A percentile compares a stretch with the other conserved stretches of the same genome.
These are phyloP conservation scores for Steinernema khuongi DNA, from an alignment of 1,140 invertebrate genomes.

Conservation along the genomic window DNA sequence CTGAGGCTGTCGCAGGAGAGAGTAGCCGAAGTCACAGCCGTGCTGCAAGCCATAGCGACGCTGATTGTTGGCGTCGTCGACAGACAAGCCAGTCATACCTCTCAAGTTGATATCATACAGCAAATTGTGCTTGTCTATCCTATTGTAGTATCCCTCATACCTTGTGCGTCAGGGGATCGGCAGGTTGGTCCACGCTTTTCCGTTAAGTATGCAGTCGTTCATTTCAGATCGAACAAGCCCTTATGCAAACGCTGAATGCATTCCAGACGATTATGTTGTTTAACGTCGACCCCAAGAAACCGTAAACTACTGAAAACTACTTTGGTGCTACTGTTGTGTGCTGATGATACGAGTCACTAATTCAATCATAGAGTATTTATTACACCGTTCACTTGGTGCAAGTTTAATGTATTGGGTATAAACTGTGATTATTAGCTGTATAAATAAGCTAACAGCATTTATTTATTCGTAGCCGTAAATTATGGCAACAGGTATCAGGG, in stretches of 20 bases:
- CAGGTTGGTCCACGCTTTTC: background rate
- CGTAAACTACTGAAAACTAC: background rate
- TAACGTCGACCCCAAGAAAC: background rate
- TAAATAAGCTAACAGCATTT: too few species aligned
- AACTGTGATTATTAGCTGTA: background rate
- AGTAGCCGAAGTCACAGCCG: slow-evolving; percentile 51
- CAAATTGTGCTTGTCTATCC: background rate
- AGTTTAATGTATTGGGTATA: background rate
- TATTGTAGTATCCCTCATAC: background rate
- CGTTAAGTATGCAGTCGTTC: background rate
- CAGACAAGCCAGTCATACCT: slow-evolving; percentile 20
- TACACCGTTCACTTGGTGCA: background rate
- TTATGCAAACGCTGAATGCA: background rate
- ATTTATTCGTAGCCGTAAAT: too few species aligned
- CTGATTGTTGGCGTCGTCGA: slow-evolving; percentile 48
- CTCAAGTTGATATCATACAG: background rate
- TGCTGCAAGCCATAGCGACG: slow-evolving; percentile 44
- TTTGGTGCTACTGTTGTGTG: too few species aligned
- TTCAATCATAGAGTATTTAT: too few species aligned
- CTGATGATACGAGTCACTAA: too few species aligned
- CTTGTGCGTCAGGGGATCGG: background rate
- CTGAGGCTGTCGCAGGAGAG: slow-evolving; percentile 49
- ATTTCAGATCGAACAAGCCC: background rate
- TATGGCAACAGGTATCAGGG: too few species aligned
- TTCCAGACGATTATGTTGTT: background rate